Base-by-base conservation (phyloP, 2,888 invertebrate species). In the Chymomyza fuscimana region DNA sequence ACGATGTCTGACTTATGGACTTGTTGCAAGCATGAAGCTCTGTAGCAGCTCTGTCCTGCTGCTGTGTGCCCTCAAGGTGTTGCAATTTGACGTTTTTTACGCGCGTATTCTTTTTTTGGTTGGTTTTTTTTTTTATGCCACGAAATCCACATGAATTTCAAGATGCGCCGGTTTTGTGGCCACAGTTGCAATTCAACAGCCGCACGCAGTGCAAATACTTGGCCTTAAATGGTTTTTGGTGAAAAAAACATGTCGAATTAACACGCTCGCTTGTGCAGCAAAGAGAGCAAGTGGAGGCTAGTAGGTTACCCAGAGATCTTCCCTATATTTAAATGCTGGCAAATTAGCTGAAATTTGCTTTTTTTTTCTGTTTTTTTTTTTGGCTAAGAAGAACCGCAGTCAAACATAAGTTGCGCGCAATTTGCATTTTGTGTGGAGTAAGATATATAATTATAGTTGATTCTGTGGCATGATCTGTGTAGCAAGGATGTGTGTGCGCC, bases 1-100 rank as follows among this genome's bases (percentile, higher is more conserved):
- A 25, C 29, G 19, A 51, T 73, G 62, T 50, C 79, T 87, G 77
- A 79, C 87, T 81, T 76, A 88, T 78, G 82, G 79, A 81, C 79
- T 77, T 46, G 40, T 32, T 32, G 32, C 32, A 32, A 9, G 32
- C 32, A 32, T 7, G 32, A 7, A 32, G 32, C 32, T 4, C 32
- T 32, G 32, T 32, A 32, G 32, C 32, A 32, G 32, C 32, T 32
- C 32, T 5, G 32, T 32, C 7, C 32, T 50, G 51, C 9, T 22
- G 51, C 58, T 65, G 70, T 78, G 81, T 86, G 79, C 86, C 89
- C 90, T 84, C 80, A 77, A 90, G 90, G 90, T 90, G 90, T 89
- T 90, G 90, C 90, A 90, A 89, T 90, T 90, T 89, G 89, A 89
- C 86, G 90, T 90, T 89, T 84, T 87, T 90, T 90, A 89, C 89